Conservation (phyloP, 2,113 vertebrate species). For the Dromiciops gliroides region DNA sequence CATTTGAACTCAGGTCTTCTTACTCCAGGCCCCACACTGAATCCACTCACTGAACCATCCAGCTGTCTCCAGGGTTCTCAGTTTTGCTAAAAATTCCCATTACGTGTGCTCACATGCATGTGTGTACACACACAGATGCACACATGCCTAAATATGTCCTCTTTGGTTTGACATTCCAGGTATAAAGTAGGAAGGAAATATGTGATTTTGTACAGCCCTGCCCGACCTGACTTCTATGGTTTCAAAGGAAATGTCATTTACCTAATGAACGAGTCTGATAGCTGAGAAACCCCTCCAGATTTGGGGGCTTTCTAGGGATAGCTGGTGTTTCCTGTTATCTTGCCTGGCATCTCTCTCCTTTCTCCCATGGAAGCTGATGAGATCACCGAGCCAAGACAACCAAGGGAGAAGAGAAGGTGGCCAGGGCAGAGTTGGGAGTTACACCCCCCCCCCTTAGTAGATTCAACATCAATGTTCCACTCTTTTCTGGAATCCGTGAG, state of each 20-base stretch:
- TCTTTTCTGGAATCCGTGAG: background rate
- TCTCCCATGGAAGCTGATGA: background rate
- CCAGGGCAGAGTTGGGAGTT: too few species aligned
- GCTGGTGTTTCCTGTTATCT: background rate
- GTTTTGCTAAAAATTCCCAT: conserved; percentile 5
- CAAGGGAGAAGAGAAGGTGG: background rate
- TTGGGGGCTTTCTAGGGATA: background rate
- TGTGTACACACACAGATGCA: background rate
- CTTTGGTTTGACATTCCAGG: too few species aligned
- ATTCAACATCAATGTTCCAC: too few species aligned
- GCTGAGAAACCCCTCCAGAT: background rate
- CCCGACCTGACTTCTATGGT: background rate
- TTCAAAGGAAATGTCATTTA: background rate
- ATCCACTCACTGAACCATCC: background rate
- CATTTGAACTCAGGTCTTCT: background rate
- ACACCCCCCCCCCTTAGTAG: too few species aligned
- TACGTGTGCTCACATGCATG: too few species aligned
- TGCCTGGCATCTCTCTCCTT: background rate
- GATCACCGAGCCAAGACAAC: background rate
- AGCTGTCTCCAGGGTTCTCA: background rate
- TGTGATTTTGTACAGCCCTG: conserved; percentile 9
- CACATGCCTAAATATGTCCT: background rate
- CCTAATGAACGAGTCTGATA: background rate
- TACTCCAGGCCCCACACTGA: background rate
- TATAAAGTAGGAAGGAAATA: background rate